Conservation (phyloP, 2,113 vertebrate species). For the Morone saxatilis region DNA sequence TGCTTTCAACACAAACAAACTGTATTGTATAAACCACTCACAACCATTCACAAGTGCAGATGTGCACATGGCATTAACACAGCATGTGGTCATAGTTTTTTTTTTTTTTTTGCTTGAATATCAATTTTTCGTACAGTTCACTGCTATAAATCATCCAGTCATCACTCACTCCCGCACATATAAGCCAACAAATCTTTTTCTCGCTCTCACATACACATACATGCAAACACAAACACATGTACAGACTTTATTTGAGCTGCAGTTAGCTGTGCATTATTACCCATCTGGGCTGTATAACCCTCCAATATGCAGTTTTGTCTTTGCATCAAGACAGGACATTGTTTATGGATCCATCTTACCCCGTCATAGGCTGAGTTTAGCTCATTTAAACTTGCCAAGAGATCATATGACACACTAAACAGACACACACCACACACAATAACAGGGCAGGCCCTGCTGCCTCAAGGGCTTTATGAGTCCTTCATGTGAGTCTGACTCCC, state of each 20-base stretch:
- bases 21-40: conserved; percentile 56
- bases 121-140: conserved; percentile 55
- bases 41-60: conserved; percentile 68
- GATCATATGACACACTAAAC: conserved; percentile 58
- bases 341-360: conserved; percentile 44
- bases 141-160: conserved; percentile 70
- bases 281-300: conserved; percentile 51
- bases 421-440: conserved; percentile 67
- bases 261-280: conserved; percentile 37
- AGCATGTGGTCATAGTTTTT: conserved; percentile 62
- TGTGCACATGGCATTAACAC: conserved; percentile 68
- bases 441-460: conserved; percentile 68
- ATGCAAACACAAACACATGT: conserved; percentile 44
- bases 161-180: conserved; percentile 57
- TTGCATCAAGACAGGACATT: conserved; percentile 51
- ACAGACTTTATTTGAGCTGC: conserved; percentile 46
- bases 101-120: conserved; percentile 52
- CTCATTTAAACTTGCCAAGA: conserved; percentile 51
- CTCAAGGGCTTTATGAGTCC: conserved; percentile 64
- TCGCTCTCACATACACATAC: conserved; percentile 27
- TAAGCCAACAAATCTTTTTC: conserved; percentile 50
- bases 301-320: conserved; percentile 47
- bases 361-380: conserved; percentile 51
- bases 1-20: conserved; percentile 62
- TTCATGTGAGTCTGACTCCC: conserved; percentile 72